phyloP scores from a whole-genome alignment of 2,113 vertebrate genomes.

The Epinephelus lanceolatus region DNA sequence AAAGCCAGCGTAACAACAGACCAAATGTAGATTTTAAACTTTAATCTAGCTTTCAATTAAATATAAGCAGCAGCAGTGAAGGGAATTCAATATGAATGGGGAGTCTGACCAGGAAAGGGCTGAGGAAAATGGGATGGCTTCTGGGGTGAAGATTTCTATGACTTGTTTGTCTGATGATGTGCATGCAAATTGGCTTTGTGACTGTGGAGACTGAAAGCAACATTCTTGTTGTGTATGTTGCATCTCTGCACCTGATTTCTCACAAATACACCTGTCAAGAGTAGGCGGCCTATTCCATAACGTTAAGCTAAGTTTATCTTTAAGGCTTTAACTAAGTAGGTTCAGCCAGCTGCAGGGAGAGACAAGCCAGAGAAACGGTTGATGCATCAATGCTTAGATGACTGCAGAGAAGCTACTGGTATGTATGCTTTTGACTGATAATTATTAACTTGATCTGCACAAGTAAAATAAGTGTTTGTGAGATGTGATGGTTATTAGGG shows the following conservation, averaged over 20 bases:
- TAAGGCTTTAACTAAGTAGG: neutral
- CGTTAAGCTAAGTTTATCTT: neutral
- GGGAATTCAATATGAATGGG: conserved; percentile 24
- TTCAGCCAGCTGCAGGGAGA: neutral
- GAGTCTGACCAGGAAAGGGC: neutral
- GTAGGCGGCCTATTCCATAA: neutral
- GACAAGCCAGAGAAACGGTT: no score
- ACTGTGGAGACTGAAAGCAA: neutral
- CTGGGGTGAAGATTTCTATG: neutral
- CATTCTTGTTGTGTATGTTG: neutral
- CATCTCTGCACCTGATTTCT: neutral
- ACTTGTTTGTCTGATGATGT: neutral
- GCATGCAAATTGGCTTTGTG: neutral
- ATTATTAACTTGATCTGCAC: no score
- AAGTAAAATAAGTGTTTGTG: no score
- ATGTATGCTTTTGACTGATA: no score
- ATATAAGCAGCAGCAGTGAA: conserved; percentile 40
- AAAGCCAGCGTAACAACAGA: conserved; percentile 39
- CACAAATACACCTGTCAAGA: neutral
- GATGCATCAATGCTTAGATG: no score
- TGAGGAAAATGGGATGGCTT: neutral
- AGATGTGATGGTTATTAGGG: no score
- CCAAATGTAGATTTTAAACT: conserved; percentile 64
- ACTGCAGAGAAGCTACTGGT: no score
- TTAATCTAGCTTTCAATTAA: conserved; percentile 60